phyloP scores from a whole-genome alignment of 2,113 vertebrate species.

The Grallaria varia region DNA sequence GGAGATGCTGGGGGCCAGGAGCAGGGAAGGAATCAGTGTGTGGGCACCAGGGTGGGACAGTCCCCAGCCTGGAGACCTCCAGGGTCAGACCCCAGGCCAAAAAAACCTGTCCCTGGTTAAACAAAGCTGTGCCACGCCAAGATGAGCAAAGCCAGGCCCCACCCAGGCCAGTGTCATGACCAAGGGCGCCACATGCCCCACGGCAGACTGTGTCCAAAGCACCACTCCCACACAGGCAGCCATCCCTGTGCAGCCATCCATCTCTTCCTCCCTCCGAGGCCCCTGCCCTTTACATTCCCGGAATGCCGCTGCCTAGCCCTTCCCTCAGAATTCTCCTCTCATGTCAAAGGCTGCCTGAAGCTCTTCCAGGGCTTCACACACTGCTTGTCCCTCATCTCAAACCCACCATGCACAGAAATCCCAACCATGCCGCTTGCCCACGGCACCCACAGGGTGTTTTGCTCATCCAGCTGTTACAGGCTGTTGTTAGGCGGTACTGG shows the following conservation, averaged over 20 bases:
- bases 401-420: not conserved
- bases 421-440: accelerated
- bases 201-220: not conserved
- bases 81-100: not conserved
- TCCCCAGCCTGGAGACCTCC: not conserved
- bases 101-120: not conserved
- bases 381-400: not conserved
- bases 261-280: not conserved
- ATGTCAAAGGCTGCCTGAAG: not conserved
- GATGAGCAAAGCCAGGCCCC: not conserved
- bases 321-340: not conserved
- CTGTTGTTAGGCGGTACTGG: not conserved
- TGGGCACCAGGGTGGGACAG: not conserved
- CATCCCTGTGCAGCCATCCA: not conserved
- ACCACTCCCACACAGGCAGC: not conserved
- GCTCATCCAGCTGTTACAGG: not conserved
- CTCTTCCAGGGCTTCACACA: not conserved
- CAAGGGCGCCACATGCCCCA: not conserved
- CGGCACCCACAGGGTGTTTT: not conserved
- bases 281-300: conserved; percentile 17
- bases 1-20: conserved; percentile 84
- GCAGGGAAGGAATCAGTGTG: not conserved
- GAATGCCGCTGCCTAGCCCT: not conserved
- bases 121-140: not conserved
- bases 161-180: not conserved